A percentile compares a stretch with the other conserved stretches of the same genome.
These are phyloP conservation scores for Caenorhabditis brenneri DNA, from an alignment of 1,140 invertebrate genomes.

Conservation along the genomic window DNA sequence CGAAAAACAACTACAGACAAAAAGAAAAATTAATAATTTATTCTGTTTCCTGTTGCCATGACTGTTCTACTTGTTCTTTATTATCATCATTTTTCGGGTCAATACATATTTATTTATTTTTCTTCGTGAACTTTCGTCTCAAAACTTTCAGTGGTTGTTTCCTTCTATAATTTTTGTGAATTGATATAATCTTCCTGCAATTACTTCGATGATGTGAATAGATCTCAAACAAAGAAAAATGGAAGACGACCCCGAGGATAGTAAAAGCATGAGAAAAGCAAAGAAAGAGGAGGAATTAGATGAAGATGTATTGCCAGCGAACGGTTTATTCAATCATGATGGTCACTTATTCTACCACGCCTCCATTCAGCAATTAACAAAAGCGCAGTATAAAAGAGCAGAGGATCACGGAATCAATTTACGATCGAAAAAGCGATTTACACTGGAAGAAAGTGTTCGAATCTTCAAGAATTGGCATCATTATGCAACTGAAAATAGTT, in stretches of 20 bases:
- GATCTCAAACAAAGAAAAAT: neutral
- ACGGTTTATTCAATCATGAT: neutral
- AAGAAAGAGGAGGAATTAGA: neutral
- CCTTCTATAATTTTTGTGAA: too few relatives aligned
- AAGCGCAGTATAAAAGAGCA: neutral
- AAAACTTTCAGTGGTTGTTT: too few relatives aligned
- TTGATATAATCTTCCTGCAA: too few relatives aligned
- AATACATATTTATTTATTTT: neutral
- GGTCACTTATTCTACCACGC: conserved; percentile 1
- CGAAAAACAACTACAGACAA: neutral
- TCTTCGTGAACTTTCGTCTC: neutral
- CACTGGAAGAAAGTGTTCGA: neutral
- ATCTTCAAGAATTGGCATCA: conserved; percentile 1
- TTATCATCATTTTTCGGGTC: neutral
- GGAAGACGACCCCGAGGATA: neutral
- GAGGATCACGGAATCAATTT: neutral
- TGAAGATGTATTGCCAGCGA: neutral
- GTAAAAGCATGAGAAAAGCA: neutral
- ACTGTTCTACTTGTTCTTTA: neutral
- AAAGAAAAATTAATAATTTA: neutral
- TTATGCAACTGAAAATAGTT: neutral
- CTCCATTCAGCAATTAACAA: neutral
- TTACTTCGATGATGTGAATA: too few relatives aligned
- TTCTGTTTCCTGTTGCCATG: neutral
- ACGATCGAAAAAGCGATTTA: neutral